phyloP scores from a whole-genome alignment of 2,113 vertebrate genomes.

The Hippocampus zosterae region DNA sequence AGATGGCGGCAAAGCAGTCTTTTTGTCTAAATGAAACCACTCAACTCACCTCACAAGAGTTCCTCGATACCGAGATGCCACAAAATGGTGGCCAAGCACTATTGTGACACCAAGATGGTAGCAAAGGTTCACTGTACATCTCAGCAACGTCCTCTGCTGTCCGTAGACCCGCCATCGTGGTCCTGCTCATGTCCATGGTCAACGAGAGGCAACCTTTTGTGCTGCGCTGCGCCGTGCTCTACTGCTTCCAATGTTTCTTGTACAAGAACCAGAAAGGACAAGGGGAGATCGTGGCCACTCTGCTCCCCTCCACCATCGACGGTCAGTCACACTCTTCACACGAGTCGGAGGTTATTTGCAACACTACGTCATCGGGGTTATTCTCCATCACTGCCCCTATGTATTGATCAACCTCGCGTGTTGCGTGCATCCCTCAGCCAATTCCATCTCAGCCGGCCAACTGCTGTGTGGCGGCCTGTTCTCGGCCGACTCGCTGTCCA shows the following conservation, averaged over 20 bases:
- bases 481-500: constrained; percentile 91
- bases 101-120: background rate
- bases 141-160: background rate
- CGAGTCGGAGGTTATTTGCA: background rate
- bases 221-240: constrained; percentile 93
- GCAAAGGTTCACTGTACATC: background rate
- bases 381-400: background rate
- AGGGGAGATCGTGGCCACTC: constrained; percentile 91
- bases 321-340: constrained; percentile 64
- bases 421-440: constrained; percentile 72
- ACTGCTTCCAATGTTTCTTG: constrained; percentile 97
- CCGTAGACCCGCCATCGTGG: constrained; percentile 90
- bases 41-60: too few relatives aligned
- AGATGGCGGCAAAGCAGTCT: too few relatives aligned
- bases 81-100: background rate
- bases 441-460: constrained; percentile 92
- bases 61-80: too few relatives aligned
- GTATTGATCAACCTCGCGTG: background rate
- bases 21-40: too few relatives aligned
- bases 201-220: constrained; percentile 96
- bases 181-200: constrained; percentile 98
- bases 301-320: constrained; percentile 95
- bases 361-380: background rate
- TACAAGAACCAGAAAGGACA: constrained; percentile 98
- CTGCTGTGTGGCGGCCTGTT: constrained; percentile 94